phyloP scores from a whole-genome alignment of 1,140 invertebrate species.

The Trichonephila clavata region DNA sequence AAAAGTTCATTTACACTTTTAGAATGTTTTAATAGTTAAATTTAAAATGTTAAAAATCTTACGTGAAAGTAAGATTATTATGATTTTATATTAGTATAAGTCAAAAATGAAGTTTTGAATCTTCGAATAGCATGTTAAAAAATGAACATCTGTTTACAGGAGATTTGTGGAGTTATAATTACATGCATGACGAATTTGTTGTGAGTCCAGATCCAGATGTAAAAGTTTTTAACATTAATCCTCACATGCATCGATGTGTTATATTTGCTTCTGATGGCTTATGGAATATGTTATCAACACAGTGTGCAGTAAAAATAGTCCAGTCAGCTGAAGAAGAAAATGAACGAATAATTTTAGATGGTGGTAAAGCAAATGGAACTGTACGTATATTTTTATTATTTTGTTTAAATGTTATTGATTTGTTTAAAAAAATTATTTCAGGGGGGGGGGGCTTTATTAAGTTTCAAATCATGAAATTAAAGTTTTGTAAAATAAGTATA shows the following conservation, averaged over 20 bases:
- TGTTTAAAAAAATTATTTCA: too few relatives aligned
- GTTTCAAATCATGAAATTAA: too few relatives aligned
- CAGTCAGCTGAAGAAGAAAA: conserved; percentile 90
- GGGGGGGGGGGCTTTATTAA: too few relatives aligned
- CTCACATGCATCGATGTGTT: conserved; percentile 89
- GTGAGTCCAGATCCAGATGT: conserved; percentile 99
- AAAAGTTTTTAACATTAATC: conserved; percentile 91
- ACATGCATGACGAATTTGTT: conserved; percentile 92
- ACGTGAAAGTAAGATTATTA: too few relatives aligned
- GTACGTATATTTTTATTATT: conserved; percentile 21
- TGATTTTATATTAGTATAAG: too few relatives aligned
- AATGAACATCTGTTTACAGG: conserved; percentile 82
- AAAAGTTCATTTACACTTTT: too few relatives aligned
- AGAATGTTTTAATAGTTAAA: too few relatives aligned
- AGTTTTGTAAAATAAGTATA: too few relatives aligned
- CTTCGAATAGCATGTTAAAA: too few relatives aligned
- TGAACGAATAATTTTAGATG: conserved; percentile 82
- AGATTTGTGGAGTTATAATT: conserved; percentile 98
- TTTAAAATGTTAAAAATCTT: too few relatives aligned
- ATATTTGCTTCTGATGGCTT: conserved; percentile 98
- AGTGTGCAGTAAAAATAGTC: conserved; percentile 92
- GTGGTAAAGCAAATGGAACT: conserved; percentile 45
- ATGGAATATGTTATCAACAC: conserved; percentile 95
- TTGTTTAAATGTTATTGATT: not conserved
- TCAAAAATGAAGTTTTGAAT: too few relatives aligned